Conservation (phyloP, 2,888 invertebrate genomes). For the Octodonta nipae region DNA sequence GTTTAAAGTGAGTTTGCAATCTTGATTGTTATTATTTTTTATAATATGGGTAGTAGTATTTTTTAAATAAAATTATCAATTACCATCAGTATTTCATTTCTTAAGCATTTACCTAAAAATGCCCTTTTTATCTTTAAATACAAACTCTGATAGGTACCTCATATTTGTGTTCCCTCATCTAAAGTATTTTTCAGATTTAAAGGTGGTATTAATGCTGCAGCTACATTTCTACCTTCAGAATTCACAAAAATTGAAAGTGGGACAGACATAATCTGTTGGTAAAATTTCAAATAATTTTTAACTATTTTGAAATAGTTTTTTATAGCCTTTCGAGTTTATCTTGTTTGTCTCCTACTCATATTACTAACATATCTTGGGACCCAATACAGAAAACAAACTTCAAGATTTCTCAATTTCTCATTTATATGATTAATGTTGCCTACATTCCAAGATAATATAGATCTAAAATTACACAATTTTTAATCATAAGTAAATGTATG, state of each 20-base stretch:
- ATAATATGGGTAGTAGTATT: too few relatives aligned
- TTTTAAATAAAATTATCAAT: too few relatives aligned
- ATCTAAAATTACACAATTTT: slow-evolving; percentile 41
- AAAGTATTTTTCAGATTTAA: too few relatives aligned
- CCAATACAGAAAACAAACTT: slow-evolving; percentile 61
- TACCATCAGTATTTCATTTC: too few relatives aligned
- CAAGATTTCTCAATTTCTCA: slow-evolving; percentile 63
- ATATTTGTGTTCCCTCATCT: too few relatives aligned
- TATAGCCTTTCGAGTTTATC: slow-evolving; percentile 32
- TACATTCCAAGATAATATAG: slow-evolving; percentile 77
- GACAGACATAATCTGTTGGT: slow-evolving; percentile 69
- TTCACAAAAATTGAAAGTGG: slow-evolving; percentile 87
- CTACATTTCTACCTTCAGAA: slow-evolving; percentile 61
- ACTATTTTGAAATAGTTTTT: slow-evolving; percentile 37
- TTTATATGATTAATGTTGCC: slow-evolving; percentile 49
- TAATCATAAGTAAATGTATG: neutral
- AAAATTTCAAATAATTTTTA: slow-evolving; percentile 65
- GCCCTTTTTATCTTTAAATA: slow-evolving; percentile 42
- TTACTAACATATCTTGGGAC: slow-evolving; percentile 63
- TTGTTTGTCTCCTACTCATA: slow-evolving; percentile 55
- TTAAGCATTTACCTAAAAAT: too few relatives aligned
- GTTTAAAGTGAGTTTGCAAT: too few relatives aligned
- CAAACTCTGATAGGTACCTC: slow-evolving; percentile 40
- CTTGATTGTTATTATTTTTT: too few relatives aligned
- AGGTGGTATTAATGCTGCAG: slow-evolving; percentile 61